These are phyloP conservation scores for Patagioenas fasciata DNA, from an alignment of 2,113 vertebrate species.

Conservation along the genomic window DNA sequence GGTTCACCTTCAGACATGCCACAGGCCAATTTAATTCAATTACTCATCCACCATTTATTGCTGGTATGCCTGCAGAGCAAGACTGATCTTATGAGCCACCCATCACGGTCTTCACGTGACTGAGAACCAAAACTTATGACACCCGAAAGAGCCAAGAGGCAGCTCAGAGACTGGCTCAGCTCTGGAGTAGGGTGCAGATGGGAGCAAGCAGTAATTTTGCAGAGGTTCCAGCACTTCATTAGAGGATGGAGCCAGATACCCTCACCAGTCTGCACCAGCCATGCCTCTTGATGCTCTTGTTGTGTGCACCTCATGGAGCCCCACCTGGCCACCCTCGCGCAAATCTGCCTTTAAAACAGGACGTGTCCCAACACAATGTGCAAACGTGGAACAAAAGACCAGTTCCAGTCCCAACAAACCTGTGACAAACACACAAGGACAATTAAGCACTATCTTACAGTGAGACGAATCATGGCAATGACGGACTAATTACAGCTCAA, in stretches of 20 bases:
- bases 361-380: not conserved
- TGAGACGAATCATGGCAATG: not conserved
- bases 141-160: not conserved
- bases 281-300: not conserved
- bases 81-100: not conserved
- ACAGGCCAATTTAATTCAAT: not conserved
- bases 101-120: accelerated
- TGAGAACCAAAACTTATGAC: not conserved
- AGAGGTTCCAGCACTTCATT: not conserved
- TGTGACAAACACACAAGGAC: too few relatives aligned
- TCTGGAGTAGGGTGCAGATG: not conserved
- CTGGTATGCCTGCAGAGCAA: not conserved
- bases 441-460: not conserved
- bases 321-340: not conserved
- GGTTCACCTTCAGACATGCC: not conserved
- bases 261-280: not conserved
- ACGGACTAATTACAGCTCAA: not conserved
- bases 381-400: not conserved
- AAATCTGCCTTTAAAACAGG: not conserved
- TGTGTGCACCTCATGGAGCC: not conserved
- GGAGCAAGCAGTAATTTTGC: not conserved
- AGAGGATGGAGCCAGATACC: not conserved
- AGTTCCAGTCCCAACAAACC: not conserved
- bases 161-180: not conserved
- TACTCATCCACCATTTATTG: not conserved